Conservation (phyloP, 2,797 vertebrate species). For the Sparus aurata region DNA sequence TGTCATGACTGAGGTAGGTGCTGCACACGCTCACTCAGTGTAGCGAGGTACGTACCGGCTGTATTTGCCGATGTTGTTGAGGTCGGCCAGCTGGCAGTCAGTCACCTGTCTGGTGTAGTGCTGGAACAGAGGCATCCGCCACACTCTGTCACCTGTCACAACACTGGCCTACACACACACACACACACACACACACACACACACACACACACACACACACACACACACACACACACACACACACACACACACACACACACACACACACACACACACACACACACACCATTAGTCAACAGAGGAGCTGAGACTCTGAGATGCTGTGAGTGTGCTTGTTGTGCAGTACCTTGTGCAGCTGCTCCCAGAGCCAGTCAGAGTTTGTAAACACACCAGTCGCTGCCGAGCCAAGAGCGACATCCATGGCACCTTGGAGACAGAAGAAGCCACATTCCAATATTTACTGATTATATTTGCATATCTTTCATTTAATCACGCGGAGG, state of each 20-base stretch:
- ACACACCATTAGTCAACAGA: slow-evolving; percentile 51
- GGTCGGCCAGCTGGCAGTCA: slow-evolving; percentile 93
- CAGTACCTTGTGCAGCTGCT: slow-evolving; percentile 90
- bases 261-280: slow-evolving; percentile 39
- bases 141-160: slow-evolving; percentile 96
- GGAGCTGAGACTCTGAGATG: slow-evolving; percentile 18
- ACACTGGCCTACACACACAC: slow-evolving; percentile 90
- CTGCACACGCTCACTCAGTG: background rate
- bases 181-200: slow-evolving; percentile 53
- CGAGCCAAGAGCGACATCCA: slow-evolving; percentile 95
- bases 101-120: slow-evolving; percentile 95
- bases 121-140: slow-evolving; percentile 98
- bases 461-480: background rate
- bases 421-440: slow-evolving; percentile 87
- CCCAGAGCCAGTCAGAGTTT: slow-evolving; percentile 97
- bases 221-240: slow-evolving; percentile 63
- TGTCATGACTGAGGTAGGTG: slow-evolving; percentile 3
- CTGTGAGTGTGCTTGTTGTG: slow-evolving; percentile 7
- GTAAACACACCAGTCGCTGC: slow-evolving; percentile 96
- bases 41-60: slow-evolving; percentile 86
- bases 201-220: slow-evolving; percentile 58
- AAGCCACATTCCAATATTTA: background rate
- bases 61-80: slow-evolving; percentile 96
- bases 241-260: slow-evolving; percentile 64
- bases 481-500: background rate